A percentile compares a stretch with the other conserved stretches of the same genome.
phyloP scores from a whole-genome alignment of 2,888 invertebrate genomes.

The Cheilosia vernalis region DNA sequence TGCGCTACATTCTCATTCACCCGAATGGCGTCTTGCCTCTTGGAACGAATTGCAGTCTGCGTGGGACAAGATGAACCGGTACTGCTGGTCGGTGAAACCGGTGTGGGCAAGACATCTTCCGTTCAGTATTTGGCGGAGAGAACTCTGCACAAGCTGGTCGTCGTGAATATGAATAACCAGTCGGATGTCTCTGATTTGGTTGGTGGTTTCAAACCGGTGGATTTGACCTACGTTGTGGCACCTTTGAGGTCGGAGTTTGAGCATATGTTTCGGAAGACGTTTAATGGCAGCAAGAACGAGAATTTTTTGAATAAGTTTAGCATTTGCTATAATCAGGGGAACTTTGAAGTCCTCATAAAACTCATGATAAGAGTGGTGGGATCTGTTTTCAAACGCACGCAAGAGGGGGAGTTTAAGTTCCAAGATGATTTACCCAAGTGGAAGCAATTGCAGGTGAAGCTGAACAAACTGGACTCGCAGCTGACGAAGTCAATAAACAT shows the following conservation, averaged over 20 bases:
- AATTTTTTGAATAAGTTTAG: slow-evolving; percentile 93
- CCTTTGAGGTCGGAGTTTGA: slow-evolving; percentile 94
- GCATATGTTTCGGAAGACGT: slow-evolving; percentile 90
- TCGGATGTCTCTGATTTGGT: slow-evolving; percentile 98
- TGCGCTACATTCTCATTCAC: slow-evolving; percentile 91
- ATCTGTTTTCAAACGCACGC: slow-evolving; percentile 79
- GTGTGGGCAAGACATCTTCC: slow-evolving; percentile 98
- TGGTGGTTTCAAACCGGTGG: slow-evolving; percentile 98
- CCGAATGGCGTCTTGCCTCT: slow-evolving; percentile 89
- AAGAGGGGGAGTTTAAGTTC: slow-evolving; percentile 82
- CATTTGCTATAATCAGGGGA: slow-evolving; percentile 88
- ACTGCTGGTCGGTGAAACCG: slow-evolving; percentile 98
- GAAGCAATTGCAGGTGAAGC: slow-evolving; percentile 87
- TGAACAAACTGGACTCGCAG: slow-evolving; percentile 89
- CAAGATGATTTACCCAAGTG: slow-evolving; percentile 85
- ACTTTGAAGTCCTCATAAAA: slow-evolving; percentile 89
- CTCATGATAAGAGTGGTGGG: slow-evolving; percentile 89
- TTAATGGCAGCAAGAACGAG: slow-evolving; percentile 89
- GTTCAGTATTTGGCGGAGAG: slow-evolving; percentile 95
- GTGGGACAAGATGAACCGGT: slow-evolving; percentile 94
- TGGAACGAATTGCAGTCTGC: slow-evolving; percentile 95
- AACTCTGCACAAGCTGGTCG: slow-evolving; percentile 92
- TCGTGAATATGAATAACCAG: slow-evolving; percentile 99
- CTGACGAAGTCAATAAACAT: slow-evolving; percentile 86
- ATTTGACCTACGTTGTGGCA: slow-evolving; percentile 90